phyloP scores from a whole-genome alignment of 2,888 invertebrate genomes.

The Diogma glabrata region DNA sequence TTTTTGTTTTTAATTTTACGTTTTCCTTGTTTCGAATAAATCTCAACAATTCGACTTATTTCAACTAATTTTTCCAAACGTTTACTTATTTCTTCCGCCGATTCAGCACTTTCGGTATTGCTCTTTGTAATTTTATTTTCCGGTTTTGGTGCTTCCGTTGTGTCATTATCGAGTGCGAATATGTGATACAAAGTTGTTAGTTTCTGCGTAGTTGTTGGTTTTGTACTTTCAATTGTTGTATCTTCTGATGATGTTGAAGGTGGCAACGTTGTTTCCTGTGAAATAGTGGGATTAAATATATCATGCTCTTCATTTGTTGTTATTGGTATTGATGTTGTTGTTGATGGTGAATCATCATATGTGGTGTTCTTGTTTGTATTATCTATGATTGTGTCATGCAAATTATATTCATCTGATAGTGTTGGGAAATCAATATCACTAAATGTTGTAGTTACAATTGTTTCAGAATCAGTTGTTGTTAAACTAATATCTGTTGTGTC shows the following conservation, averaged over 20 bases:
- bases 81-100: constrained; percentile 36
- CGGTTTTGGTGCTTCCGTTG: neutral
- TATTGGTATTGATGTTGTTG: too few relatives aligned
- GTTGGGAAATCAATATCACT: too few relatives aligned
- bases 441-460: too few relatives aligned
- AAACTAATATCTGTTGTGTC: constrained; percentile 15
- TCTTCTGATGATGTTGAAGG: constrained; percentile 30
- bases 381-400: too few relatives aligned
- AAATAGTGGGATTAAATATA: constrained; percentile 23
- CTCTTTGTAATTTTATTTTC: neutral
- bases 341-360: too few relatives aligned
- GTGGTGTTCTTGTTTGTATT: neutral
- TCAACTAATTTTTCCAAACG: constrained; percentile 50
- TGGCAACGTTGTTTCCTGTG: constrained; percentile 30
- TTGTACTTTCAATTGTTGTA: constrained; percentile 19
- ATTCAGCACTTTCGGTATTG: constrained; percentile 25
- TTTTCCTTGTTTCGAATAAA: constrained; percentile 52
- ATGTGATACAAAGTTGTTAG: constrained; percentile 38
- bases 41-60: constrained; percentile 56
- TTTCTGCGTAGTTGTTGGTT: constrained; percentile 25
- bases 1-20: constrained; percentile 41
- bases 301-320: constrained; percentile 10
- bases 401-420: too few relatives aligned
- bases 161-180: constrained; percentile 36
- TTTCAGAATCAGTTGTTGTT: constrained; percentile 21